These are phyloP conservation scores for Hozukius guyotensis DNA, from an alignment of 2,797 vertebrate species.

Conservation along the genomic window DNA sequence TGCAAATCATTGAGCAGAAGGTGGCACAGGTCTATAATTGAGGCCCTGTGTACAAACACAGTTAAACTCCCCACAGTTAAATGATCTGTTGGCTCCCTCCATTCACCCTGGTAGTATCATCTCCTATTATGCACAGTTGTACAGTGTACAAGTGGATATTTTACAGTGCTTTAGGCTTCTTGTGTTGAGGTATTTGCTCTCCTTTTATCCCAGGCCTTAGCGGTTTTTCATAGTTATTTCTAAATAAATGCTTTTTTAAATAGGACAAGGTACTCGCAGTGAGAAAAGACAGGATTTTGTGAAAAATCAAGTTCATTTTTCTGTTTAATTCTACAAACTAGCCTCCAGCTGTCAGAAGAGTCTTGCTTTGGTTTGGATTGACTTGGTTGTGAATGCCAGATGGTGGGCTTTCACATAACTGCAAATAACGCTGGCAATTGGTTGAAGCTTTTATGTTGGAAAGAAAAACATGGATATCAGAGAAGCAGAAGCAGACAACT, in stretches of 20 bases:
- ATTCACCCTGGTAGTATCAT: neutral
- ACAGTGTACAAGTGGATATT: neutral
- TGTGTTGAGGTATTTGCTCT: neutral
- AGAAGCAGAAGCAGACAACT: slow-evolving; percentile 44
- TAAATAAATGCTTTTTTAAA: slow-evolving; percentile 23
- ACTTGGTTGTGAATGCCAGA: slow-evolving; percentile 62
- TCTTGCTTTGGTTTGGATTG: slow-evolving; percentile 61
- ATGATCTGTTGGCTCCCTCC: neutral
- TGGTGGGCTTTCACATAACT: slow-evolving; percentile 65
- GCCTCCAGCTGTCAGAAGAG: slow-evolving; percentile 59
- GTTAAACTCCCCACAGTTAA: slow-evolving; percentile 2
- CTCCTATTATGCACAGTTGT: neutral
- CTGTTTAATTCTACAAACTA: slow-evolving; percentile 54
- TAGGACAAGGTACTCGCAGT: slow-evolving; percentile 14
- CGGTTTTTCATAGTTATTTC: slow-evolving; percentile 15
- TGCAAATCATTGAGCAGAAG: neutral
- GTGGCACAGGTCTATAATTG: neutral
- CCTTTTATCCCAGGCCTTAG: neutral
- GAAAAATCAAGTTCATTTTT: slow-evolving; percentile 32
- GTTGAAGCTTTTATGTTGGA: slow-evolving; percentile 49
- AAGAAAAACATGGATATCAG: slow-evolving; percentile 53
- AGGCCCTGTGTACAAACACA: neutral
- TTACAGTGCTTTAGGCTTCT: neutral
- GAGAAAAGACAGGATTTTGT: slow-evolving; percentile 28
- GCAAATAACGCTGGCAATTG: slow-evolving; percentile 57